These are phyloP conservation scores for Stigmatopora argus DNA, from an alignment of 2,113 vertebrate genomes.

Conservation along the genomic window DNA sequence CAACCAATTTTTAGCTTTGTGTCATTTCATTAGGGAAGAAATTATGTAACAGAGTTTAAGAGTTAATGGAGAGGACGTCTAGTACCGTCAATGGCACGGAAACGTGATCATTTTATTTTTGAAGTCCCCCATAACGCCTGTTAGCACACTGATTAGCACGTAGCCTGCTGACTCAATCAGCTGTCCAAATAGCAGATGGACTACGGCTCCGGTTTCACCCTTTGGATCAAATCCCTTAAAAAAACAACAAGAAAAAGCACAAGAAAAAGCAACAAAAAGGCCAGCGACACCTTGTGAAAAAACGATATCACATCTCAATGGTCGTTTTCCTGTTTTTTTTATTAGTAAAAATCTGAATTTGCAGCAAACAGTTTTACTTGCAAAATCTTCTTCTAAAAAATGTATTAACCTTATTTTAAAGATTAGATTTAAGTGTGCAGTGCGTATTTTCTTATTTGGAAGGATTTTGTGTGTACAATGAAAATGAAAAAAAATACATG, in stretches of 20 bases:
- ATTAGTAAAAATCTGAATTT: too few relatives aligned
- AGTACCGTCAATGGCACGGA: too few relatives aligned
- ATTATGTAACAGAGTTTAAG: too few relatives aligned
- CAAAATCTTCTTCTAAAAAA: too few relatives aligned
- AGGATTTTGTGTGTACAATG: too few relatives aligned
- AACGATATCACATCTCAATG: conserved; percentile 8
- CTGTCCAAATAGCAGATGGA: conserved; percentile 64
- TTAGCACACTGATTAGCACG: conserved; percentile 46
- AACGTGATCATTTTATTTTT: too few relatives aligned
- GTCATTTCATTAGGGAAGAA: too few relatives aligned
- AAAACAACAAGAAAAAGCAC: conserved; percentile 30
- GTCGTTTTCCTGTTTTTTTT: conserved; percentile 35
- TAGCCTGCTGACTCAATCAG: conserved; percentile 52
- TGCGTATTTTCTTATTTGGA: not conserved
- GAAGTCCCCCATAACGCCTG: not conserved
- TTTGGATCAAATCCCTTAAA: conserved; percentile 42
- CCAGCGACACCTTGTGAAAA: conserved; percentile 3
- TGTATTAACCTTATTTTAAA: not conserved
- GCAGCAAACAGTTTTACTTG: too few relatives aligned
- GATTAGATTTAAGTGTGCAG: too few relatives aligned
- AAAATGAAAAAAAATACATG: too few relatives aligned
- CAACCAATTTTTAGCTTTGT: too few relatives aligned
- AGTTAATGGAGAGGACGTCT: too few relatives aligned
- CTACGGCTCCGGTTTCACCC: conserved; percentile 49
- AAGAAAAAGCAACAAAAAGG: conserved; percentile 49